These are phyloP conservation scores for Drosophila miranda DNA, from an alignment of 1,140 invertebrate species.

Conservation along the genomic window DNA sequence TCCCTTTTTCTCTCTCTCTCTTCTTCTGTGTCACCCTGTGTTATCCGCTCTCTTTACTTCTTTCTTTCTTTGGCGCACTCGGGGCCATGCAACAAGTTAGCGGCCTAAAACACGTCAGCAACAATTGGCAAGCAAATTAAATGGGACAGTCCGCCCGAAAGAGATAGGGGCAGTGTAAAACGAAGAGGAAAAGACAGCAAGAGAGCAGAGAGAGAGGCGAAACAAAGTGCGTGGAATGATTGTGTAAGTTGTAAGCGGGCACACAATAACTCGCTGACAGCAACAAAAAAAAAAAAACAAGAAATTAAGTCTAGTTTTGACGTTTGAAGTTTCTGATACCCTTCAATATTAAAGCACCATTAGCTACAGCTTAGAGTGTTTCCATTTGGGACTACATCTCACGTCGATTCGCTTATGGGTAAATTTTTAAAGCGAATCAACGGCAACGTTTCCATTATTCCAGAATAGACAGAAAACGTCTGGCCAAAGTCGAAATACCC, in stretches of 20 bases:
- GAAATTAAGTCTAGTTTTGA: too few relatives aligned
- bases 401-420: too few relatives aligned
- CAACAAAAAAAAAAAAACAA: too few relatives aligned
- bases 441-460: too few relatives aligned
- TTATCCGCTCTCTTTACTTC: not conserved
- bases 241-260: slow-evolving; percentile 59
- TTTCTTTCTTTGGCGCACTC: not conserved
- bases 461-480: too few relatives aligned
- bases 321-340: too few relatives aligned
- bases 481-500: too few relatives aligned
- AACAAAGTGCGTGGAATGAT: slow-evolving; percentile 56
- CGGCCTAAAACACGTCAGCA: slow-evolving; percentile 46
- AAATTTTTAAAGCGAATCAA: too few relatives aligned
- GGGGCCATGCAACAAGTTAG: slow-evolving; percentile 41
- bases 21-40: not conserved
- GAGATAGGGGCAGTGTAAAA: slow-evolving; percentile 4
- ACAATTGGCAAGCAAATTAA: slow-evolving; percentile 52
- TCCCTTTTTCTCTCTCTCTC: not conserved
- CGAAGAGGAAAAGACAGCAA: not conserved
- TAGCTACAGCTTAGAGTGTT: too few relatives aligned
- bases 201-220: not conserved
- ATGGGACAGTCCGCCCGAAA: slow-evolving; percentile 36
- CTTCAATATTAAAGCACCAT: too few relatives aligned
- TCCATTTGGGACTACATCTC: not conserved
- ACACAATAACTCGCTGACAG: slow-evolving; percentile 43